phyloP scores from a whole-genome alignment of 1,140 invertebrate species.

The Bombus waltoni region DNA sequence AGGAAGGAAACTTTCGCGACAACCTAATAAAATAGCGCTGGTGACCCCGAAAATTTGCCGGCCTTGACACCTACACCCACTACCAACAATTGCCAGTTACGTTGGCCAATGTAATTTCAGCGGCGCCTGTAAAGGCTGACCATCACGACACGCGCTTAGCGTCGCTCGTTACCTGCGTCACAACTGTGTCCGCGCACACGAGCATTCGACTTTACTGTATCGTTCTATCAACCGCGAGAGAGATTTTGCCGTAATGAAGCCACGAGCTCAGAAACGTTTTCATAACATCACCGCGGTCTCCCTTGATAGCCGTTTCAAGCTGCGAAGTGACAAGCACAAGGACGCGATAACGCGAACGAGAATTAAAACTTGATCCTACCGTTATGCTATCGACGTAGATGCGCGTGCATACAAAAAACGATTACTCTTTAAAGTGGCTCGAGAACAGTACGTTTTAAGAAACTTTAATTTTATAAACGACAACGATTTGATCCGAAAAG shows the following conservation, averaged over 20 bases:
- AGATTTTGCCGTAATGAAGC: neutral
- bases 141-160: conserved; percentile 6
- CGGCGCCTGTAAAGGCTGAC: neutral
- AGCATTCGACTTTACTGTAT: neutral
- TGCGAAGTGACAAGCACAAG: neutral
- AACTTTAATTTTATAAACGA: too few relatives aligned
- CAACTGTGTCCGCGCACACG: neutral
- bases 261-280: neutral
- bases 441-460: too few relatives aligned
- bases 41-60: neutral
- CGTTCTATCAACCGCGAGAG: neutral
- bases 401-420: too few relatives aligned
- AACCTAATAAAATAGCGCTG: too few relatives aligned
- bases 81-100: neutral
- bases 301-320: too few relatives aligned
- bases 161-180: neutral
- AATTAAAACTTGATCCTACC: neutral
- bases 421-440: too few relatives aligned
- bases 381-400: too few relatives aligned
- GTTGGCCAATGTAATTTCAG: neutral
- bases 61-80: conserved; percentile 31
- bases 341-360: neutral
- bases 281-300: neutral
- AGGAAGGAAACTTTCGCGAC: too few relatives aligned
- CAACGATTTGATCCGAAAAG: too few relatives aligned